Conservation (phyloP, 2,113 vertebrate species). For the Myrmecophaga tridactyla region DNA sequence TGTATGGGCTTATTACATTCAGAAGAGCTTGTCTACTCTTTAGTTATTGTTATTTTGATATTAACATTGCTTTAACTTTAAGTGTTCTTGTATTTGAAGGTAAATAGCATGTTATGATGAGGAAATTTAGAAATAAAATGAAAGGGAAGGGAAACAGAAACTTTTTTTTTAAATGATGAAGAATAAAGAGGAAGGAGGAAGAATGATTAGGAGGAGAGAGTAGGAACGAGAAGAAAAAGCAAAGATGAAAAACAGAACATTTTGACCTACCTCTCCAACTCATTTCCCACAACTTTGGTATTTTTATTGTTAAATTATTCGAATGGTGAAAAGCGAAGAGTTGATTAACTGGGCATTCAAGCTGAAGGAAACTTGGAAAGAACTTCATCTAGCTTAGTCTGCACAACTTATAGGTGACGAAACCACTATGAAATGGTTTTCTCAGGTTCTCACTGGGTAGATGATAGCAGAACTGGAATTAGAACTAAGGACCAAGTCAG, state of each 20-base stretch:
- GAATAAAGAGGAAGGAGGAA: background rate
- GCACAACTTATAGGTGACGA: background rate
- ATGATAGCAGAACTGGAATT: background rate
- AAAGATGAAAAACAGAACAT: background rate
- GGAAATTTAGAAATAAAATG: background rate
- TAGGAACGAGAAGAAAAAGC: background rate
- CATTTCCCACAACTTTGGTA: background rate
- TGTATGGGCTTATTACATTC: background rate
- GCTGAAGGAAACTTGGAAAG: background rate
- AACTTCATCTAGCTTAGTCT: background rate
- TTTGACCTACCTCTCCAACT: background rate
- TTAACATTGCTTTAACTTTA: constrained; percentile 12
- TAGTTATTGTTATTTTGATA: background rate
- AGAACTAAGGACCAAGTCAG: background rate
- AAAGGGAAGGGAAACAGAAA: background rate
- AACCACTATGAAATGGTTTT: background rate
- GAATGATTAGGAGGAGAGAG: background rate
- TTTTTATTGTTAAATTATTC: background rate
- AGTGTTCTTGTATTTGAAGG: background rate
- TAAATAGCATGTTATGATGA: background rate
- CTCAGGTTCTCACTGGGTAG: background rate
- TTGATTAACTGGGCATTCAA: background rate
- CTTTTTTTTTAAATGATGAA: background rate
- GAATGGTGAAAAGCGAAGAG: background rate
- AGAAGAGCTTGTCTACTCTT: background rate